phyloP scores from a whole-genome alignment of 2,797 vertebrate species.

The Cossypha niveicapilla region DNA sequence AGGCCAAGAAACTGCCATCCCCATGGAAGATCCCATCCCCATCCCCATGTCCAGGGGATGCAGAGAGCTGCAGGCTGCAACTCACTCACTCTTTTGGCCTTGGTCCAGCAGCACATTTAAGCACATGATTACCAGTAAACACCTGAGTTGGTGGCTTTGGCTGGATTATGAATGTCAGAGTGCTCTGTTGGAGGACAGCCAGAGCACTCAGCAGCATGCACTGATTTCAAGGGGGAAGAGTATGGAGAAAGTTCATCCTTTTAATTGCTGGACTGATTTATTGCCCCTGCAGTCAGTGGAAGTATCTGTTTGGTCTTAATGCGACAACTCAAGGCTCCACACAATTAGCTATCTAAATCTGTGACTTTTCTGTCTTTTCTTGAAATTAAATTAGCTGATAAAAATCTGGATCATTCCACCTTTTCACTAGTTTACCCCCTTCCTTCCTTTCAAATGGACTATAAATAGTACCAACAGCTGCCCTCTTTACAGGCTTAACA shows the following conservation, averaged over 20 bases:
- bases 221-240: not conserved
- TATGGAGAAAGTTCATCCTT: not conserved
- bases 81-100: not conserved
- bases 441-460: not conserved
- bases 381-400: not conserved
- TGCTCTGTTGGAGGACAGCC: not conserved
- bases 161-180: not conserved
- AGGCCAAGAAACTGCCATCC: not conserved
- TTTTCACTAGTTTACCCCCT: not conserved
- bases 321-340: not conserved
- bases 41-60: too few species aligned
- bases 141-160: not conserved
- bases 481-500: not conserved
- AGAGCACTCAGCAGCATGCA: not conserved
- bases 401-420: not conserved
- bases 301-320: not conserved
- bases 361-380: not conserved
- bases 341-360: not conserved
- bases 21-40: too few species aligned
- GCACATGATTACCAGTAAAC: not conserved
- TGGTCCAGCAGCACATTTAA: not conserved
- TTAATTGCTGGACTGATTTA: not conserved
- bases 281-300: not conserved
- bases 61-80: not conserved
- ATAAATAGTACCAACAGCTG: not conserved